These are phyloP conservation scores for Pachyramphus minor DNA, from an alignment of 2,113 vertebrate genomes.

Conservation along the genomic window DNA sequence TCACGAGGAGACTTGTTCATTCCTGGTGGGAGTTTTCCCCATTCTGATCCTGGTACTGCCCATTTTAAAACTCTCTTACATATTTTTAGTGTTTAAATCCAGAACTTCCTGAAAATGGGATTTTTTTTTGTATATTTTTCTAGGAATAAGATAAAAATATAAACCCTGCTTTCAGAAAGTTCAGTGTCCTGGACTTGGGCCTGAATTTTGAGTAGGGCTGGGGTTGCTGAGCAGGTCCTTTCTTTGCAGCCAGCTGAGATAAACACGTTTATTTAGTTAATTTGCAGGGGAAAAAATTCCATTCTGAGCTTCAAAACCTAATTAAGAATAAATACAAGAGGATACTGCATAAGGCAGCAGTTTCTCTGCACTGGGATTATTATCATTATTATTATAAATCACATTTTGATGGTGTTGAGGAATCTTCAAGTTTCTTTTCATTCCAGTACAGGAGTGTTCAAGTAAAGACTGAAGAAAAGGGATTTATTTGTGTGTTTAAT, in stretches of 20 bases:
- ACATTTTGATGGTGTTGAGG: background rate
- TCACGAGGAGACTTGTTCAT: background rate
- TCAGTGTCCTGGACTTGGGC: background rate
- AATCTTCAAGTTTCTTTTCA: background rate
- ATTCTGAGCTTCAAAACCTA: background rate
- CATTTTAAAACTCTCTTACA: background rate
- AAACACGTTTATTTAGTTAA: background rate
- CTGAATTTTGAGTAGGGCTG: background rate
- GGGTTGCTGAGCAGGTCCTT: background rate
- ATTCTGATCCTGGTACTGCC: background rate
- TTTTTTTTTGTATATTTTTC: background rate
- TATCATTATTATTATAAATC: background rate
- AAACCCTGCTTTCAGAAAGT: background rate
- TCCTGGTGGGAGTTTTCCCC: background rate
- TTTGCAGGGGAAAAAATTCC: background rate
- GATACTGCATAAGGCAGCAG: background rate
- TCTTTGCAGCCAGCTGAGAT: background rate
- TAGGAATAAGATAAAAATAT: background rate
- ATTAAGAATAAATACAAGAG: background rate
- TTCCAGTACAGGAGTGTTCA: background rate
- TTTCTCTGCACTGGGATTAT: background rate
- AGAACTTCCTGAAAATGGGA: background rate
- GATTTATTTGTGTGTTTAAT: background rate
- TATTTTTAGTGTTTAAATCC: background rate
- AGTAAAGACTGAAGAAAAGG: background rate